Evolutionary conservation across 2,797 vertebrate genomes (phyloP), one percentile per base, ranked within the genome.

Genomic region (Mycteria americana): DNA sequence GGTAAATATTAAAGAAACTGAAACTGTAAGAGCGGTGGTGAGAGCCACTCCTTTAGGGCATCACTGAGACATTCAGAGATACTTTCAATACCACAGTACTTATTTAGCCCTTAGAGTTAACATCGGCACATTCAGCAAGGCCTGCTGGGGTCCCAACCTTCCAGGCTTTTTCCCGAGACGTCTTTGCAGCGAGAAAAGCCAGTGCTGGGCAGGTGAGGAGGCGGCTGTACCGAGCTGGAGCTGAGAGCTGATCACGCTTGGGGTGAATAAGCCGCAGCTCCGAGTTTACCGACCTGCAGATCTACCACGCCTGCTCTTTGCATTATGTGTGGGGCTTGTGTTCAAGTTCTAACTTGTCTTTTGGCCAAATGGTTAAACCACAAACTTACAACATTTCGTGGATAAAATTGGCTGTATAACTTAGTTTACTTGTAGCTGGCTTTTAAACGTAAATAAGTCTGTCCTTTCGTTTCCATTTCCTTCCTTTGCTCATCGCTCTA

Each of bases 381-480:
- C 51, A 75, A 53, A 33, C 30, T 33, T 18, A 6, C 3, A 10
- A 28, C 3, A 7, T 85, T 83, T 13, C 74, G 24, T 78, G 68
- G 53, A 45, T 88, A 83, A 94, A 96, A 89, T 46, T 86, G 82
- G 39, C 59, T 83, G 31, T 76, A 41, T 93, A 93, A 89, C 93
- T 97, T 94, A 54, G 68, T 73, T 95, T 88, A 79, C 74, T 93
- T 93, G 59, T 87, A 90, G 72, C 89, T 92, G 89, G 92, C 94
- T 96, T 96, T 92, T 87, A 77, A 13, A 89, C 95, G 94, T 78
- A 79, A 92, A 39, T 89, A 79, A 84, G 80, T 65, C 67, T 96
- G 59, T 90, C 93, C 92, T 96, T 88, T 87, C 43, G 17, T 80
- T 80, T 95, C 81, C 72, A 11, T 92, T 93, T 59, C 94, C 80